Conservation (phyloP, 1,140 invertebrate species). For the Ceratina calcarata region DNA sequence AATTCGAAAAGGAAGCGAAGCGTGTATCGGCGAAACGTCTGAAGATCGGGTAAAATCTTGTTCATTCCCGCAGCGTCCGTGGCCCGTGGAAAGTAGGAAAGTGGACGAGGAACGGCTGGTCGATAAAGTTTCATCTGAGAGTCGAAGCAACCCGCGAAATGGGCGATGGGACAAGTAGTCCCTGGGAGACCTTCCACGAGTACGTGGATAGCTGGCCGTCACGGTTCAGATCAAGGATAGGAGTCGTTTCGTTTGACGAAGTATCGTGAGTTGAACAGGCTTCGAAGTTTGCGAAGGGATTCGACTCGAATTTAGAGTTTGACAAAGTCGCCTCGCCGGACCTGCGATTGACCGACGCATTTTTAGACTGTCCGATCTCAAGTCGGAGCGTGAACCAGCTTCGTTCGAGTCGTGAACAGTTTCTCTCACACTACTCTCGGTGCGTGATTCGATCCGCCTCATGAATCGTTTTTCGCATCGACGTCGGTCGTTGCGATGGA, state of each 20-base stretch:
- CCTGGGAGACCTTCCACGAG: too few relatives aligned
- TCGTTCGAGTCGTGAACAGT: background rate
- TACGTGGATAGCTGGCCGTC: too few relatives aligned
- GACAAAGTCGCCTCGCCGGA: background rate
- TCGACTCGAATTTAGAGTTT: background rate
- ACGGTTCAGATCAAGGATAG: slow-evolving; percentile 7
- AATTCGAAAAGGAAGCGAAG: too few relatives aligned
- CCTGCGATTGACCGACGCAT: background rate
- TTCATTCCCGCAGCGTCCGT: too few relatives aligned
- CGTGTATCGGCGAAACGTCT: background rate
- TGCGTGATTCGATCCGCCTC: too few relatives aligned
- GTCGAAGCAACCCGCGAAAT: background rate
- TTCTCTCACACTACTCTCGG: too few relatives aligned
- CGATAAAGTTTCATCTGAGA: slow-evolving; percentile 4
- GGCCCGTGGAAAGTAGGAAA: background rate
- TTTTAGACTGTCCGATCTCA: background rate
- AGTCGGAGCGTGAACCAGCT: too few relatives aligned
- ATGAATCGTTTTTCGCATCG: too few relatives aligned
- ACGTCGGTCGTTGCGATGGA: too few relatives aligned
- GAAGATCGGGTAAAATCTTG: background rate
- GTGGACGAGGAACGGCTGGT: background rate
- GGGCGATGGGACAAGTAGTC: slow-evolving; percentile 4
- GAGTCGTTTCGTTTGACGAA: slow-evolving; percentile 18
- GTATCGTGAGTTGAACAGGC: slow-evolving; percentile 14
- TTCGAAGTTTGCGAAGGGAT: background rate